Evolutionary conservation across 2,888 invertebrate species (phyloP).

Genomic region (Cryptocephalus moraei): DNA sequence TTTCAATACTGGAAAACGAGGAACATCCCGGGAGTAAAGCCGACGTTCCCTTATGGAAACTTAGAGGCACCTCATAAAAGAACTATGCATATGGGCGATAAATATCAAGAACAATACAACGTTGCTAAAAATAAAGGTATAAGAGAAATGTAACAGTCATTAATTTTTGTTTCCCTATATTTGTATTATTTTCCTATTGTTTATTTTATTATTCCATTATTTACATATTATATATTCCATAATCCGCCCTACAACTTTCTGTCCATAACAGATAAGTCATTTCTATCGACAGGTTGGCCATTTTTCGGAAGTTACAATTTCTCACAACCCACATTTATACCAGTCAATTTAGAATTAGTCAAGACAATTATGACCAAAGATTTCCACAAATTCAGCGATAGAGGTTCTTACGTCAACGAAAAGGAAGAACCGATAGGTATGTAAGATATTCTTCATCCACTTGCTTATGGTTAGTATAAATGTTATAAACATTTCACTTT

Average conservation of each 20-base stretch:
- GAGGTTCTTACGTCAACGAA: conserved; percentile 47
- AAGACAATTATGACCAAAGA: conserved; percentile 45
- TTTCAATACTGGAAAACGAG: conserved; percentile 10
- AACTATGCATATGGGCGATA: conserved; percentile 2
- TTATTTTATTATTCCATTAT: no score
- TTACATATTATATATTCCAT: no score
- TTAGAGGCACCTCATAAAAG: conserved; percentile 4
- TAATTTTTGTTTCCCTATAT: not conserved
- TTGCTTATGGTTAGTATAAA: not conserved
- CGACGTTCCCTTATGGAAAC: conserved; percentile 11
- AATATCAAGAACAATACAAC: conserved; percentile 7
- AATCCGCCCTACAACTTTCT: no score
- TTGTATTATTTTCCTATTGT: not conserved
- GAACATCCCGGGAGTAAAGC: conserved; percentile 8
- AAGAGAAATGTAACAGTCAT: not conserved
- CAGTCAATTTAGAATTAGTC: conserved; percentile 19
- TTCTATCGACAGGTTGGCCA: conserved; percentile 8
- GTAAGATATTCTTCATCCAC: no score
- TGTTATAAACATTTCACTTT: not conserved
- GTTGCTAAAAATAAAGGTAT: conserved; percentile 8
- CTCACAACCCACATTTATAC: conserved; percentile 2
- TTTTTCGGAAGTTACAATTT: conserved; percentile 7
- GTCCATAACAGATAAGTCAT: no score
- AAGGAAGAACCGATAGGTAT: conserved; percentile 44
- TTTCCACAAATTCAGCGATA: conserved; percentile 50